Conservation (phyloP, 53 echinoderm and acorn worm genomes). For the Apostichopus leukothele region DNA sequence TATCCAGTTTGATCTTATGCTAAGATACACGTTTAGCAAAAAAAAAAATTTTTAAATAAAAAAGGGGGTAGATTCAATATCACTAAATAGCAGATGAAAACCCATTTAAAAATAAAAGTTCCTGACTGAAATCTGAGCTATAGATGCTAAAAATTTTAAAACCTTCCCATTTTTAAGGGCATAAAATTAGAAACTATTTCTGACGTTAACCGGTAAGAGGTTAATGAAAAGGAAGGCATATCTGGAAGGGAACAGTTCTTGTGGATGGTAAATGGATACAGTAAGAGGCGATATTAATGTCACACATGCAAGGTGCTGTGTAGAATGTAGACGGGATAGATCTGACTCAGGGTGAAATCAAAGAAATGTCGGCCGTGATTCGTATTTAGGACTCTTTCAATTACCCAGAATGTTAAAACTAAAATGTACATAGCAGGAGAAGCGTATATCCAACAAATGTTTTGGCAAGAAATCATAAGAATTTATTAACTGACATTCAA, state of each 20-base stretch:
- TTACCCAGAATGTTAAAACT: no score
- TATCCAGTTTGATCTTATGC: not conserved
- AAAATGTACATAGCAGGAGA: no score
- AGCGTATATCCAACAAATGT: no score
- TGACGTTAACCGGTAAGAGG: not conserved
- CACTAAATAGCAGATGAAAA: not conserved
- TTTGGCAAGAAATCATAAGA: no score
- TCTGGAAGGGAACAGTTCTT: not conserved
- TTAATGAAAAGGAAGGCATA: not conserved
- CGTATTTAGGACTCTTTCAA: no score
- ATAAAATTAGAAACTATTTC: not conserved
- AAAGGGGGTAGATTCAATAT: constrained; percentile 2
- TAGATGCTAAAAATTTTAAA: not conserved
- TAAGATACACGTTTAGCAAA: not conserved
- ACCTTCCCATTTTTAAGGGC: not conserved
- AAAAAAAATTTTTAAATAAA: not conserved
- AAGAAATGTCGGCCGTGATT: no score
- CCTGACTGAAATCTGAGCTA: not conserved
- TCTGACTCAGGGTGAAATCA: no score
- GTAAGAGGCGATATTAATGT: not conserved
- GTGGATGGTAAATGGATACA: not conserved
- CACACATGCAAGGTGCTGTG: not conserved
- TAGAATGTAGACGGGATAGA: not conserved
- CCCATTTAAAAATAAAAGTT: not conserved
- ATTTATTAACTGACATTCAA: no score